phyloP scores from a whole-genome alignment of 1,140 invertebrate genomes.

The Protaetia brevitarsis region DNA sequence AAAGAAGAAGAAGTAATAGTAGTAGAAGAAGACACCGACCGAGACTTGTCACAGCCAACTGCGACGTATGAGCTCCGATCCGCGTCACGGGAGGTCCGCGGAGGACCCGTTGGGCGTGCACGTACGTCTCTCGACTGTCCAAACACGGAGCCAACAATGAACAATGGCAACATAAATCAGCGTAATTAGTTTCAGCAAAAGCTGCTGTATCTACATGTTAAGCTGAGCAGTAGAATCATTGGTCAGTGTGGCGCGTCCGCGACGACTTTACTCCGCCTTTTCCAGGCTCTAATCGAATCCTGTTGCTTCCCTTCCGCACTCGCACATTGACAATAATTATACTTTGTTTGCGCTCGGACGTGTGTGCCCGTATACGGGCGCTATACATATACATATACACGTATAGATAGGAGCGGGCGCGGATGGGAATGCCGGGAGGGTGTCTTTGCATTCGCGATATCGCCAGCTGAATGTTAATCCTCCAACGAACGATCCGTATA shows the following conservation, averaged over 20 bases:
- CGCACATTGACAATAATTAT: slow-evolving; percentile 32
- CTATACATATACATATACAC: neutral
- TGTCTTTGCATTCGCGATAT: neutral
- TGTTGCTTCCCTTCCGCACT: slow-evolving; percentile 29
- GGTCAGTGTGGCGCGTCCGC: slow-evolving; percentile 42
- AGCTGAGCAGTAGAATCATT: slow-evolving; percentile 46
- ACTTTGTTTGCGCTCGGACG: neutral
- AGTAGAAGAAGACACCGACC: slow-evolving; percentile 11
- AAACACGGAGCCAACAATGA: slow-evolving; percentile 55
- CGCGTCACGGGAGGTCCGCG: slow-evolving; percentile 28
- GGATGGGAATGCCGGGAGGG: neutral
- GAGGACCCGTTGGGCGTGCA: slow-evolving; percentile 42
- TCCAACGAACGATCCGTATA: no score
- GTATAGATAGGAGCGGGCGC: neutral
- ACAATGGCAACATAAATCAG: slow-evolving; percentile 66
- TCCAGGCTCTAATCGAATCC: slow-evolving; percentile 40
- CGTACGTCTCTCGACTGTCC: slow-evolving; percentile 44
- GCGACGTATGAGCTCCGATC: slow-evolving; percentile 6
- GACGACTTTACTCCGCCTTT: slow-evolving; percentile 47
- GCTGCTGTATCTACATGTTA: slow-evolving; percentile 49
- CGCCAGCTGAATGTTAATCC: neutral
- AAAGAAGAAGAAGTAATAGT: neutral
- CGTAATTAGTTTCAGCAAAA: slow-evolving; percentile 61
- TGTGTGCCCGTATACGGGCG: neutral
- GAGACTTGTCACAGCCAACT: slow-evolving; percentile 16